Percentiles rank a stretch among this genome's conserved stretches.
These are phyloP conservation scores for Diaphora mendica DNA, from an alignment of 2,888 invertebrate species.

Conservation along the genomic window DNA sequence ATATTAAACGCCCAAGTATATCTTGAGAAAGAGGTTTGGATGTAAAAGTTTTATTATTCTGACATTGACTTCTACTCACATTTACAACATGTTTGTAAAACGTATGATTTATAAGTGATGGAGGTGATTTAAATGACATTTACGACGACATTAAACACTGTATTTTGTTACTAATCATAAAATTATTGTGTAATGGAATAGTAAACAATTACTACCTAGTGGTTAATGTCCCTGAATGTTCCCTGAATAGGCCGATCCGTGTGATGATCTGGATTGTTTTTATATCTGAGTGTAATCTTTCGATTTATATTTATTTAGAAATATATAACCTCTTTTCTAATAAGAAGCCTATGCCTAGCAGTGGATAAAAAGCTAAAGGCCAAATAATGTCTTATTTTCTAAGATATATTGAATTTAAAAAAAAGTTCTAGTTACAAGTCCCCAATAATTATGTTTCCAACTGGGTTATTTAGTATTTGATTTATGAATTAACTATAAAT, in stretches of 20 bases:
- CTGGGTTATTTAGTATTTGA: no score
- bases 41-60: slow-evolving; percentile 15
- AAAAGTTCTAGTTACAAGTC: no score
- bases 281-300: not conserved
- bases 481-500: no score
- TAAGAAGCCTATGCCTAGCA: no score
- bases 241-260: no score
- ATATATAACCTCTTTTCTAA: not conserved
- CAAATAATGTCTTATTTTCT: no score
- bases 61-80: slow-evolving; percentile 2
- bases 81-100: not conserved
- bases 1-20: slow-evolving; percentile 52
- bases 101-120: not conserved
- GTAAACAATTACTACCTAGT: not conserved
- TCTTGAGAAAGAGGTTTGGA: slow-evolving; percentile 43
- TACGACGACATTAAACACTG: not conserved
- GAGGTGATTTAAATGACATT: not conserved
- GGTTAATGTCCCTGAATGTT: no score
- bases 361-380: no score
- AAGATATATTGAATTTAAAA: no score
- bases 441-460: no score
- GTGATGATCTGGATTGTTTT: not conserved
- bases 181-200: not conserved
- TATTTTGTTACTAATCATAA: not conserved
- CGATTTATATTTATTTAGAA: not conserved